Base-by-base conservation (phyloP, 1,140 invertebrate genomes). In the Macrobrachium rosenbergii region DNA sequence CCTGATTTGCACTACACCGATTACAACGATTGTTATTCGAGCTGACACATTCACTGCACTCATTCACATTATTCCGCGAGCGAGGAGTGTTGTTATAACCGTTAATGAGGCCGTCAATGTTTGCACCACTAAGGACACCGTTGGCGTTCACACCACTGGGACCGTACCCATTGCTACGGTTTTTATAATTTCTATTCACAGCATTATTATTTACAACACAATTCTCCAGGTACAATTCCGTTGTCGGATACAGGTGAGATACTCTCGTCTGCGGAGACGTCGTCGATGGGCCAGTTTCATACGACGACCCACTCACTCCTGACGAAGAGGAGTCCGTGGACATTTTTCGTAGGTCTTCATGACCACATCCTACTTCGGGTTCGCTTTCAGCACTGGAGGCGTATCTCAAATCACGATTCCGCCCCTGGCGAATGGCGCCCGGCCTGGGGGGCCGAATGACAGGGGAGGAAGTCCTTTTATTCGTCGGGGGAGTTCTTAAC, bases 321-420 rank as follows among this genome's bases (percentile, higher is more conserved):
- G 84, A 86, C 7, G 84, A 86, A 23, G 84, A 81, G 0, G 84
- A 86, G 77, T 81, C 84, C 0, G 84, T 81, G 77, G 84, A 86
- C 64, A 86, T 28, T 37, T 86, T 86, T 63, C 84, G 84, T 11
- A 37, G 17, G 72, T 83, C 82, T 52, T 73, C 43, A 3, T 23
- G 67, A 21, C 17, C 84, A 28, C 76, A 23, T 64, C 83, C 83
- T 0, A 60, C 37, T n/a, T 78, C 75, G 19, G 83, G 76, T 58
- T 79, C 75, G 45, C 75, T 78, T 11, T 78, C 62, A 63, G 37
- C 75, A 12, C 64, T 52, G 21, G 82, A 83, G 0, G 69, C 52
- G 64, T 62, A 67, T 21, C 37, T 21, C 19, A 10, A n/a, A 2
- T 59, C 69, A 17, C 69, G 28, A 5, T 69, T 69, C 0, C 82